Conservation (phyloP, 2,113 vertebrate genomes). For the Oostethus manadensis region DNA sequence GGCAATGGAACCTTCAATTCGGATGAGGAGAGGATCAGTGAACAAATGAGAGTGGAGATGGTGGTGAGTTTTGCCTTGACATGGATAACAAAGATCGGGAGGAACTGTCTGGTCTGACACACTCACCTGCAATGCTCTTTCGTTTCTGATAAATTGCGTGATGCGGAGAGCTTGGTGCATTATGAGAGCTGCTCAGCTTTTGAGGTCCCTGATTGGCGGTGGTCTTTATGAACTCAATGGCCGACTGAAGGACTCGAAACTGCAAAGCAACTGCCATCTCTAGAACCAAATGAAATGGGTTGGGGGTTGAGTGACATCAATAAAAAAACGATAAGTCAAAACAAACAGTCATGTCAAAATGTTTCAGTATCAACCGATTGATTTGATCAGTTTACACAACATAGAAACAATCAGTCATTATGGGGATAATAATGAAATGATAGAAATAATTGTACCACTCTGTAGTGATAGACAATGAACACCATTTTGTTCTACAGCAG, state of each 20-base stretch:
- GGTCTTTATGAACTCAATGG: slow-evolving; percentile 89
- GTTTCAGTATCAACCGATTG: neutral
- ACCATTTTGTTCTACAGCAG: slow-evolving; percentile 16
- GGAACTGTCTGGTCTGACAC: neutral
- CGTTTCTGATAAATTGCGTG: slow-evolving; percentile 80
- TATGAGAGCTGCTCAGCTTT: slow-evolving; percentile 65
- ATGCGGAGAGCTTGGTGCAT: slow-evolving; percentile 62
- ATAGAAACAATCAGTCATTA: slow-evolving; percentile 15
- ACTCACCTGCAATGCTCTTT: slow-evolving; percentile 88
- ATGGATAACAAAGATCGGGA: neutral
- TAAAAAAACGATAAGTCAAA: neutral
- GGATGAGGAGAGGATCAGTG: slow-evolving; percentile 37
- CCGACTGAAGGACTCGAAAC: slow-evolving; percentile 87
- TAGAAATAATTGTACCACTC: neutral
- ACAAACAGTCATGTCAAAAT: neutral
- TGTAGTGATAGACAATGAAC: slow-evolving; percentile 27
- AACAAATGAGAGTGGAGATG: slow-evolving; percentile 13
- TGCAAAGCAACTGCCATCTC: slow-evolving; percentile 90
- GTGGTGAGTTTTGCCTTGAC: neutral
- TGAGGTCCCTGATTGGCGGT: slow-evolving; percentile 84
- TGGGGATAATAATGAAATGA: slow-evolving; percentile 14
- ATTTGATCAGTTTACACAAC: slow-evolving; percentile 12
- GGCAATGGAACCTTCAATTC: slow-evolving; percentile 80
- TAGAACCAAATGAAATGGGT: slow-evolving; percentile 37
- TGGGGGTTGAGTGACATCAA: neutral